A percentile compares a stretch with the other conserved stretches of the same genome.
Conservation (phyloP, 1,140 invertebrate genomes). For the Hirudo medicinalis region DNA sequence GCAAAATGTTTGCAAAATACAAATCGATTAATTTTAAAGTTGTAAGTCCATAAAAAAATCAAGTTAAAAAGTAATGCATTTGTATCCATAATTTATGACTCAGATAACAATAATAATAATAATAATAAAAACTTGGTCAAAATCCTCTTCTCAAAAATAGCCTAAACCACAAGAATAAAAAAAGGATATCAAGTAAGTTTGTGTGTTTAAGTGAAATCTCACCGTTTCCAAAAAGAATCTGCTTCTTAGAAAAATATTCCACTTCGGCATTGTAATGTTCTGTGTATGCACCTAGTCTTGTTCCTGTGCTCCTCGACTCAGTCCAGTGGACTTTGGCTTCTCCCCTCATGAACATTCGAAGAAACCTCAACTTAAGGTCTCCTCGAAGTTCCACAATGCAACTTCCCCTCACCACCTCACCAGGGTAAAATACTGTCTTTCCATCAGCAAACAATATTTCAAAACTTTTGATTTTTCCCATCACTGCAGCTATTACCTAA, state of each 20-base stretch:
- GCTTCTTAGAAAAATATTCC: slow-evolving; percentile 44
- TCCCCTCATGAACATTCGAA: slow-evolving; percentile 43
- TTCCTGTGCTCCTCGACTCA: slow-evolving; percentile 43
- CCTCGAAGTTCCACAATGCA: slow-evolving; percentile 44
- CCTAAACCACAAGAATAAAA: too few relatives aligned
- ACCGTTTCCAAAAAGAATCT: slow-evolving; percentile 44
- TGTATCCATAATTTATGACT: too few relatives aligned
- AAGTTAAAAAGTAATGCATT: too few relatives aligned
- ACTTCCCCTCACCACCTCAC: slow-evolving; percentile 40
- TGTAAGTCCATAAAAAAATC: too few relatives aligned
- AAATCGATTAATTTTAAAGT: too few relatives aligned
- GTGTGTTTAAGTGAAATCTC: slow-evolving; percentile 11
- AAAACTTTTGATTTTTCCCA: slow-evolving; percentile 45
- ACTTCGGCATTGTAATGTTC: slow-evolving; percentile 46
- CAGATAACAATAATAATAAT: too few relatives aligned
- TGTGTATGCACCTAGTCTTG: slow-evolving; percentile 44
- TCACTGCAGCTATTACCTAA: slow-evolving; percentile 22
- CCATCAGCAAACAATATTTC: slow-evolving; percentile 41
- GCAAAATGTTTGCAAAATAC: too few relatives aligned
- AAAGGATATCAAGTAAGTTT: too few relatives aligned
- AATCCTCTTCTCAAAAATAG: too few relatives aligned
- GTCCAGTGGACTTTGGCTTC: slow-evolving; percentile 46
- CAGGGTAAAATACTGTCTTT: slow-evolving; percentile 43
- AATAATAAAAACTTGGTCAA: too few relatives aligned
- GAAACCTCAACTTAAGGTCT: slow-evolving; percentile 43